Evolutionary conservation across 2,797 vertebrate genomes (phyloP).

Genomic region (Amphiprion clarkii): DNA sequence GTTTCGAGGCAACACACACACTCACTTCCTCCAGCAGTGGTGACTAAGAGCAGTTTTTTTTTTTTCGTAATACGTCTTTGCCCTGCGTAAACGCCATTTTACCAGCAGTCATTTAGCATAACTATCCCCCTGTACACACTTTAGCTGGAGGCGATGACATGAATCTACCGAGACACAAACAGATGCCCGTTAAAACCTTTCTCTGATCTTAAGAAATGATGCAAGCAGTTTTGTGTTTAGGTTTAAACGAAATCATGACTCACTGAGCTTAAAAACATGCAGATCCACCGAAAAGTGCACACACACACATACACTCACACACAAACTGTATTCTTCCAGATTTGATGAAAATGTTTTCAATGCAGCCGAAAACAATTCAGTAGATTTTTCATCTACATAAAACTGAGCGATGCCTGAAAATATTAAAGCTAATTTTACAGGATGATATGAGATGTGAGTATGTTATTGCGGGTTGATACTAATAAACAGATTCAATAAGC

Average conservation of each 20-base stretch:
- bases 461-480: no score
- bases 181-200: background rate
- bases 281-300: background rate
- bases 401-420: no score
- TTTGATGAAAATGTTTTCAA: background rate
- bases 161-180: constrained; percentile 4
- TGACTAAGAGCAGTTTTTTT: constrained; percentile 54
- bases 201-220: background rate
- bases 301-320: background rate
- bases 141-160: constrained; percentile 8
- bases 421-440: no score
- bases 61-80: constrained; percentile 36
- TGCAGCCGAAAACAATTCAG: no score
- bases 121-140: background rate
- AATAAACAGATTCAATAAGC: no score
- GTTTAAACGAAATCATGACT: constrained; percentile 6
- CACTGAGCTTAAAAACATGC: background rate
- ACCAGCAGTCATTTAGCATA: constrained; percentile 34
- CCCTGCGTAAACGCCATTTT: constrained; percentile 42
- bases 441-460: no score
- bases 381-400: no score
- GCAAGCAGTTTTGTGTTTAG: background rate
- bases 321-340: no score
- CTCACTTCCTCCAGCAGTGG: constrained; percentile 59
- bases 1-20: constrained; percentile 27